phyloP scores from a whole-genome alignment of 2,113 vertebrate species.

The Sylvia atricapilla region DNA sequence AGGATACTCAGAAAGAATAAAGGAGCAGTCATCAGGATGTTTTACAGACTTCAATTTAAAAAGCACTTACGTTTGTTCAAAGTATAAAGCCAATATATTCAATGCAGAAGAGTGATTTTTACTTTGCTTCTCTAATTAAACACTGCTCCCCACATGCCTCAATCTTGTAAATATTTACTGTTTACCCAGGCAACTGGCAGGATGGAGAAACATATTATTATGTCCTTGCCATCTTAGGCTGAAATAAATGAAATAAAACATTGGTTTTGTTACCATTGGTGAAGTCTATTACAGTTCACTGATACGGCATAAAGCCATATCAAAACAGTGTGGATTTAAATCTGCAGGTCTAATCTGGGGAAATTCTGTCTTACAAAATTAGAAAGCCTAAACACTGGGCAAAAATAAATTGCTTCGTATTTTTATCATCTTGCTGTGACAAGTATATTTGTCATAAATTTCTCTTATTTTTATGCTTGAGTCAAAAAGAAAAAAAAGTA shows the following conservation, averaged over 20 bases:
- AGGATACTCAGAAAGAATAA: not conserved
- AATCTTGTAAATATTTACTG: not conserved
- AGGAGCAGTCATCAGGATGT: not conserved
- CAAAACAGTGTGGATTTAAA: not conserved
- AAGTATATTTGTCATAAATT: not conserved
- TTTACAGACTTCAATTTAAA: not conserved
- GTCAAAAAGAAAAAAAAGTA: not conserved
- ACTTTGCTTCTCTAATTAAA: not conserved
- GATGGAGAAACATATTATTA: not conserved
- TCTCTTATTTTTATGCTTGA: not conserved
- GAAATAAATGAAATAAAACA: not conserved
- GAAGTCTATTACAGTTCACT: not conserved
- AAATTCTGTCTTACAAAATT: not conserved
- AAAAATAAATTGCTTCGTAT: not conserved
- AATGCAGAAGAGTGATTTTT: not conserved
- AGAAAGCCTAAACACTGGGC: not conserved
- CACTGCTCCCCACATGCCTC: not conserved
- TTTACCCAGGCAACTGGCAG: not conserved
- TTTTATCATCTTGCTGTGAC: not conserved
- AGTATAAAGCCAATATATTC: not conserved
- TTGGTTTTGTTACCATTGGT: not conserved
- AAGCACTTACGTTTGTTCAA: not conserved
- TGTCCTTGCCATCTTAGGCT: not conserved
- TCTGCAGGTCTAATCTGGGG: not conserved
- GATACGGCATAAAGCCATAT: not conserved